Conservation (phyloP, 2,113 vertebrate species). For the Coptodon rendalli region DNA sequence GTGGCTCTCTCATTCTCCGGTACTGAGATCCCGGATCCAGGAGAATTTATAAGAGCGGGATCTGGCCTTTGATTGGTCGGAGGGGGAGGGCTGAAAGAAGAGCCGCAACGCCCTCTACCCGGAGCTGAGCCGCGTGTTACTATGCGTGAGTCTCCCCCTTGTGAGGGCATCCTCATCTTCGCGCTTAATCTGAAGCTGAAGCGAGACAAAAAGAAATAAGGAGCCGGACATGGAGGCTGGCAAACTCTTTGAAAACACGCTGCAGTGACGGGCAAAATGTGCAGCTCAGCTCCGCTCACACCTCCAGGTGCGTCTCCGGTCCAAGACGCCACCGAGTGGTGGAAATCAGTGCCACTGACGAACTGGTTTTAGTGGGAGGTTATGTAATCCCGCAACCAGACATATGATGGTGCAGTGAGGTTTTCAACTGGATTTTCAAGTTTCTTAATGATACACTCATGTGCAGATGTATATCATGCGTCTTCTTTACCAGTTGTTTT, state of each 20-base stretch:
- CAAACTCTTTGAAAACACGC: neutral
- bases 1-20: slow-evolving; percentile 59
- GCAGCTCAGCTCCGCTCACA: neutral
- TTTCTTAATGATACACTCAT: neutral
- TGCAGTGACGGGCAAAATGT: neutral
- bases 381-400: neutral
- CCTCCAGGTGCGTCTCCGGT: no score
- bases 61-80: slow-evolving; percentile 52
- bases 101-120: slow-evolving; percentile 2
- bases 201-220: neutral
- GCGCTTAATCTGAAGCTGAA: neutral
- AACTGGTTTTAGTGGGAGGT: neutral
- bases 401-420: neutral
- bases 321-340: slow-evolving; percentile 18
- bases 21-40: neutral
- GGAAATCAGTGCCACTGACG: rapidly evolving
- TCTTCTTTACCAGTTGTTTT: neutral
- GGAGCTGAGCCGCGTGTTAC: neutral
- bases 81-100: slow-evolving; percentile 8
- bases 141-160: neutral
- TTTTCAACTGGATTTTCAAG: neutral
- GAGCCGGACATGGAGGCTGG: neutral
- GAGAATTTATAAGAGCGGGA: slow-evolving; percentile 54
- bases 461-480: neutral
- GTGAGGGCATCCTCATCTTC: neutral